Evolutionary conservation across 2,888 invertebrate genomes (phyloP).

Genomic region (Dasysyrphus tricinctus): DNA sequence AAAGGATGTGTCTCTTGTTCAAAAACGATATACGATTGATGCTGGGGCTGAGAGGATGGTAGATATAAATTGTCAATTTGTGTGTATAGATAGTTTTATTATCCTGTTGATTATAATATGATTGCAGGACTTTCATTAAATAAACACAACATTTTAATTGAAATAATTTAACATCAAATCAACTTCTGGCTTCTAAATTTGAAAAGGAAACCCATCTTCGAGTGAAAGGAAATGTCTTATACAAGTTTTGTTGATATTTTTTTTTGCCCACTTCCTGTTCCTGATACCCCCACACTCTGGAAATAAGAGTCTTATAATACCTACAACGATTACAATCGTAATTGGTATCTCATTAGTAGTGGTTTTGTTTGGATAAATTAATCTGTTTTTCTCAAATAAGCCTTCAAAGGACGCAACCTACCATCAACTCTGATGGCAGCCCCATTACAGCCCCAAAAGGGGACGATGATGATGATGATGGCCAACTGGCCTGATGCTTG

Average conservation of each 20-base stretch:
- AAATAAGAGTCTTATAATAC: constrained; percentile 61
- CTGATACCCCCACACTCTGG: not conserved
- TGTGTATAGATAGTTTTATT: constrained; percentile 15
- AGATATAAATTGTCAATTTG: constrained; percentile 45
- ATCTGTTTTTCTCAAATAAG: constrained; percentile 61
- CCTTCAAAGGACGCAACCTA: constrained; percentile 54
- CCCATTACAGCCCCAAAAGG: not conserved
- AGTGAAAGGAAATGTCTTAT: not conserved
- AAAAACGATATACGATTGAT: constrained; percentile 26
- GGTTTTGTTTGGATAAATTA: constrained; percentile 66
- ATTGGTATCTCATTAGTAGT: constrained; percentile 74
- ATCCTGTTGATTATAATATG: constrained; percentile 52
- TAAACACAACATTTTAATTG: constrained; percentile 46
- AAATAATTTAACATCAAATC: constrained; percentile 53
- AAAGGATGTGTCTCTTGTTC: constrained; percentile 47
- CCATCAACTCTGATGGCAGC: constrained; percentile 1
- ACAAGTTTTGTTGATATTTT: not conserved
- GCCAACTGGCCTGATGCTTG: constrained; percentile 22
- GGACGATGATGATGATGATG: not conserved
- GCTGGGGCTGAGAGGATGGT: constrained; percentile 8
- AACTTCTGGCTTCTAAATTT: constrained; percentile 20
- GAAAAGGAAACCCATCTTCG: not conserved
- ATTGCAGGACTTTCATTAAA: constrained; percentile 28
- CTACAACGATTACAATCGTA: constrained; percentile 72
- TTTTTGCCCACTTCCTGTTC: not conserved